phyloP scores from a whole-genome alignment of 2,797 vertebrate species.

The Chloroceryle amazona region DNA sequence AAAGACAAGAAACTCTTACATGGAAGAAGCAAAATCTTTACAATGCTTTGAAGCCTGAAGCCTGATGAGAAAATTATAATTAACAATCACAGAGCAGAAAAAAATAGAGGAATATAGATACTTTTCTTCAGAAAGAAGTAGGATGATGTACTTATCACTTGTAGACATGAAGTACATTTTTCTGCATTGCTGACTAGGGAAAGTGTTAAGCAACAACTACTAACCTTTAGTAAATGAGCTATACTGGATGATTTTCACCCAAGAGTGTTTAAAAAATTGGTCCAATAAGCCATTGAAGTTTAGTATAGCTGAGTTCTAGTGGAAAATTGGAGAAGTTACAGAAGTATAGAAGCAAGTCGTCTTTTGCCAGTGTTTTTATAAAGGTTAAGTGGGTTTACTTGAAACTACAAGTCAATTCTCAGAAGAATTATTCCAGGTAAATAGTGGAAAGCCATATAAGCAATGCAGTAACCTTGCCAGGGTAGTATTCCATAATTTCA shows the following conservation, averaged over 20 bases:
- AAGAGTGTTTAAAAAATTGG: background rate
- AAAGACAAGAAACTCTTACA: background rate
- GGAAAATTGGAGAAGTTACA: background rate
- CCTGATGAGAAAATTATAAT: conserved; percentile 11
- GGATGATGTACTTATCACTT: background rate
- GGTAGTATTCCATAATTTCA: background rate
- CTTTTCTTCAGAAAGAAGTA: background rate
- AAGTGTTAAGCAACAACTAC: background rate
- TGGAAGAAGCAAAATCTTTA: background rate
- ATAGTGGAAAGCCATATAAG: background rate
- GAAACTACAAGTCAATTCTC: background rate
- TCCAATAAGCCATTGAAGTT: background rate
- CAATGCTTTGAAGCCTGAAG: background rate
- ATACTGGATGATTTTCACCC: background rate
- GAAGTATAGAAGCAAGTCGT: background rate
- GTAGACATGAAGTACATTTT: background rate
- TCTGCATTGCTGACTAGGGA: background rate
- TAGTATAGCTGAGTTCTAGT: background rate
- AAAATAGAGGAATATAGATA: background rate
- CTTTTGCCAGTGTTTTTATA: background rate
- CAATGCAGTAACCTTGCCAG: background rate
- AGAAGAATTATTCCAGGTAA: background rate
- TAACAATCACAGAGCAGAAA: background rate
- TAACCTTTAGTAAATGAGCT: background rate
- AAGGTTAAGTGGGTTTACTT: background rate